Evolutionary conservation across 2,113 vertebrate species (phyloP).

Genomic region (Strix uralensis): DNA sequence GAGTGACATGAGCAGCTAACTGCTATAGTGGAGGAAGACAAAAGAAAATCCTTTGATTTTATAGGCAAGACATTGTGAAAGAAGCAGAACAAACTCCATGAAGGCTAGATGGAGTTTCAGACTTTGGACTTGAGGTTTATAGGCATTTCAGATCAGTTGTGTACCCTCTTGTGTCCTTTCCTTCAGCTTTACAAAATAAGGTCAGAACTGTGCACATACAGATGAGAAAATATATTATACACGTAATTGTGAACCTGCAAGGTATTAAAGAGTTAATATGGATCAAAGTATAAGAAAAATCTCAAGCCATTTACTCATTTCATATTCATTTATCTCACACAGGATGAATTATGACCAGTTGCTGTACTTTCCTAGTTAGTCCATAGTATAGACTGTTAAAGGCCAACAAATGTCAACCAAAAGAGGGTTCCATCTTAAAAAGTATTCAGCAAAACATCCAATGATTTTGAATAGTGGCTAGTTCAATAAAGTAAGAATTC

Average conservation of each 20-base stretch:
- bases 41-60: neutral
- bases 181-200: neutral
- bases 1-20: neutral
- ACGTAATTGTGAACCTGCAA: neutral
- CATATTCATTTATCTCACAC: neutral
- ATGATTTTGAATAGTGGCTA: neutral
- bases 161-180: neutral
- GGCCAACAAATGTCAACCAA: neutral
- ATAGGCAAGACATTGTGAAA: neutral
- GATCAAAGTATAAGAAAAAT: neutral
- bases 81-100: neutral
- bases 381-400: neutral
- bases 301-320: neutral
- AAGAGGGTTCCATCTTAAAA: neutral
- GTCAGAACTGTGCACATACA: neutral
- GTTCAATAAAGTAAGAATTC: neutral
- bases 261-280: neutral
- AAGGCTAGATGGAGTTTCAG: neutral
- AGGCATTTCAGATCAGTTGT: neutral
- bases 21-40: neutral
- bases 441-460: neutral
- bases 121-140: neutral
- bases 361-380: neutral
- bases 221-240: neutral
- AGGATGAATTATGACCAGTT: neutral